Conservation (phyloP, 2,888 invertebrate genomes). For the Parnassius glacialis region DNA sequence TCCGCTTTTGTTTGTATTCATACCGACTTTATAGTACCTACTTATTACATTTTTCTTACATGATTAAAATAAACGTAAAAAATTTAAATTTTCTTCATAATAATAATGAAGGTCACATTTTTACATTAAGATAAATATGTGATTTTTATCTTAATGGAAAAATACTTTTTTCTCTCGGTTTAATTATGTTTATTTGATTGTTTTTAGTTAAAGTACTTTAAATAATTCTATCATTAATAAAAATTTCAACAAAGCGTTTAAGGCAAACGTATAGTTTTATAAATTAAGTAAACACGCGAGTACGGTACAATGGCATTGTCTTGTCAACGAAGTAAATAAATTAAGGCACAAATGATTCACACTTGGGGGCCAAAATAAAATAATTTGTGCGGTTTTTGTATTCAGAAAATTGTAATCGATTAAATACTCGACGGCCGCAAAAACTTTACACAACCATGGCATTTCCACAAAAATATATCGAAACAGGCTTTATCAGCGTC, state of each 20-base stretch:
- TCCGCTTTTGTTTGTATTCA: no score
- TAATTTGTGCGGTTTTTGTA: slow-evolving; percentile 15
- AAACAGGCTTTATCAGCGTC: slow-evolving; percentile 14
- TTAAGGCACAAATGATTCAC: slow-evolving; percentile 41
- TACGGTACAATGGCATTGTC: slow-evolving; percentile 43
- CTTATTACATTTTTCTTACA: no score
- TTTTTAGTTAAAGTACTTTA: slow-evolving; percentile 6
- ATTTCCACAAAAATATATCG: slow-evolving; percentile 17
- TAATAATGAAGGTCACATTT: no score
- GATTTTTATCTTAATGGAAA: no score
- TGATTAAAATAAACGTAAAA: no score
- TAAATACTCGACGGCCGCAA: slow-evolving; percentile 10
- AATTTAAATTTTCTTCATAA: no score
- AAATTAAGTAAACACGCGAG: slow-evolving; percentile 15
- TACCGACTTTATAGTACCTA: no score
- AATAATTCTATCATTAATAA: no score
- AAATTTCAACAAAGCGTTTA: no score
- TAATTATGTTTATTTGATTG: slow-evolving; percentile 13
- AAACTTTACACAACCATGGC: slow-evolving; percentile 18
- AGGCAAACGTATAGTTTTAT: no score
- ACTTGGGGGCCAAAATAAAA: slow-evolving; percentile 28
- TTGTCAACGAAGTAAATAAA: slow-evolving; percentile 41
- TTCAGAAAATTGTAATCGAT: slow-evolving; percentile 25
- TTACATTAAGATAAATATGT: no score
- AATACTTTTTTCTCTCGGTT: not conserved